phyloP scores from a whole-genome alignment of 2,113 vertebrate genomes.

The Tringa solitaria region DNA sequence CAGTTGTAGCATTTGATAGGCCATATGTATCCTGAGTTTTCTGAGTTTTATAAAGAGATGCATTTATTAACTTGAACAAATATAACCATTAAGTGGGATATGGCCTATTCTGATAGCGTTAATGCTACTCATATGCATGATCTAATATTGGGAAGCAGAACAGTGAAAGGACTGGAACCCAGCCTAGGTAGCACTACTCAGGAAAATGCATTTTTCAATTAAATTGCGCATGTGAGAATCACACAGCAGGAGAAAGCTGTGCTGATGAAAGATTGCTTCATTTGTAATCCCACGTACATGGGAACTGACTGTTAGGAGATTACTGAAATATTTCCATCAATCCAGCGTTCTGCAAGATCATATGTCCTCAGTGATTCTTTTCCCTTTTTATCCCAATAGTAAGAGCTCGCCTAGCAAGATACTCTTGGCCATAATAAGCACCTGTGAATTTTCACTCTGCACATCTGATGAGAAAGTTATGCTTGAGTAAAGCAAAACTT shows the following conservation, averaged over 20 bases:
- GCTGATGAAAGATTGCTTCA: background rate
- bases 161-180: background rate
- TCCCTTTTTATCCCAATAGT: background rate
- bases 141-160: background rate
- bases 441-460: background rate
- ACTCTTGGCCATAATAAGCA: background rate
- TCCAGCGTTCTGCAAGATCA: background rate
- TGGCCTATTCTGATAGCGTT: background rate
- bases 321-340: background rate
- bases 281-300: background rate
- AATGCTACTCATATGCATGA: rapidly evolving
- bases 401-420: background rate
- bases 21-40: background rate
- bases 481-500: background rate
- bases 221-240: background rate
- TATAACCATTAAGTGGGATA: background rate
- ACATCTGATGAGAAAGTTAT: background rate
- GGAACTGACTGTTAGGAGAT: background rate
- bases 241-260: background rate
- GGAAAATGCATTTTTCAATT: background rate
- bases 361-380: background rate
- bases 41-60: background rate
- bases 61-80: background rate
- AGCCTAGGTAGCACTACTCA: background rate
- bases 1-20: background rate